Conservation (phyloP, 2,797 vertebrate species). For the Anguilla anguilla region DNA sequence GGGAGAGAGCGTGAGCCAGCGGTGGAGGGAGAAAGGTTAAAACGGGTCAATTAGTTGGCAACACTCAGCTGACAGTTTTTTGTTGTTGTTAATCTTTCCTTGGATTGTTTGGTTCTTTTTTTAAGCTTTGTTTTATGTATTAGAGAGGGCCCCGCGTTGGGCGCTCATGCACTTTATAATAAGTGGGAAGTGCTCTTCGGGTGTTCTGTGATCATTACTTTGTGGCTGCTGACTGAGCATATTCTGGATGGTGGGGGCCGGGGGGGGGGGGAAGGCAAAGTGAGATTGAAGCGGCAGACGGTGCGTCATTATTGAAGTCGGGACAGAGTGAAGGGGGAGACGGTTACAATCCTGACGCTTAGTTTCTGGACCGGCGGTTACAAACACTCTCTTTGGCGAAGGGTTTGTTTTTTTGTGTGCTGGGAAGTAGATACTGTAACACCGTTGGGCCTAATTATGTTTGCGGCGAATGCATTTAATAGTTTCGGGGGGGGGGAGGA, state of each 20-base stretch:
- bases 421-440: not conserved
- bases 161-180: conserved; percentile 37
- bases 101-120: not conserved
- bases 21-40: conserved; percentile 24
- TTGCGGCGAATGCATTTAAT: not conserved
- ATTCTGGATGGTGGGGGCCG: conserved; percentile 31
- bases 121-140: conserved; percentile 35
- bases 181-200: conserved; percentile 17
- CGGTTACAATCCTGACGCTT: not conserved
- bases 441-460: not conserved
- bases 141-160: conserved; percentile 36
- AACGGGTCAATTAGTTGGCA: conserved; percentile 43
- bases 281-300: not conserved
- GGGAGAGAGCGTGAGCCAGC: not conserved
- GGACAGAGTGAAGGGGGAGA: conserved; percentile 30
- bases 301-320: conserved; percentile 12
- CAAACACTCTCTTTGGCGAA: not conserved
- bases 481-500: not conserved
- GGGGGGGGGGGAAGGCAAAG: conserved; percentile 2
- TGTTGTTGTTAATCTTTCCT: not conserved
- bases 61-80: conserved; percentile 14
- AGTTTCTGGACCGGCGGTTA: not conserved
- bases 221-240: conserved; percentile 33
- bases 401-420: not conserved
- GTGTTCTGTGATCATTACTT: conserved; percentile 44